Evolutionary conservation across 2,888 invertebrate species (phyloP), one percentile per base, ranked within the genome.

Genomic region (Agrotis ipsilon): DNA sequence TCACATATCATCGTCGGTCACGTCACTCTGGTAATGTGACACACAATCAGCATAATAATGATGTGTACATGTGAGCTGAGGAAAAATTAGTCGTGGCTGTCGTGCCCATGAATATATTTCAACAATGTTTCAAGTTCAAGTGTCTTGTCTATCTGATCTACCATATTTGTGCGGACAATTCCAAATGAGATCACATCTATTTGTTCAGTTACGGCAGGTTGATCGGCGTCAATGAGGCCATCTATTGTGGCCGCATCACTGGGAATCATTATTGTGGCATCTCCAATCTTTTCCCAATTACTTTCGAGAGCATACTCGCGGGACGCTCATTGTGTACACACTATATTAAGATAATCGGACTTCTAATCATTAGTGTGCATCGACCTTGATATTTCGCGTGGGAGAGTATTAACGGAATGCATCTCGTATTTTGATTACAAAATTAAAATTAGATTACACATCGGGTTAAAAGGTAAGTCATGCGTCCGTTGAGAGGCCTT

Each of bases 311-410:
- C 82, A 72, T 80, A 72, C 59, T 73, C 72, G 74, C 60, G 76
- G 69, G 80, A 57, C 79, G 80, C 78, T 80, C 75, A 59, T 81
- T 83, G 81, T 72, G 76, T 57, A 63, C 72, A 69, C 63, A 73
- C 65, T 61, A 79, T 68, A 81, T 81, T 80, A 86, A 81, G 76
- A 76, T 76, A 84, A 85, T 87, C 80, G 46, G 82, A 83, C 88
- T 86, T 86, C 84, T 85, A 82, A 84, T 84, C 78, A 84, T 74
- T 77, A 75, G 69, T 69, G 83, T 85, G 81, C 84, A 85, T 85
- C 84, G 82, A 81, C 89, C 89, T 89, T 89, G 88, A 84, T 87
- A 87, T 86, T 89, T 87, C 66, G 80, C 80, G 83, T 86, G 83
- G 82, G 86, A 86, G 78, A 81, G 58, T 67, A 69, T 74, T 78